phyloP scores from a whole-genome alignment of 1,140 invertebrate species.

The Ostrea denselamellosa region DNA sequence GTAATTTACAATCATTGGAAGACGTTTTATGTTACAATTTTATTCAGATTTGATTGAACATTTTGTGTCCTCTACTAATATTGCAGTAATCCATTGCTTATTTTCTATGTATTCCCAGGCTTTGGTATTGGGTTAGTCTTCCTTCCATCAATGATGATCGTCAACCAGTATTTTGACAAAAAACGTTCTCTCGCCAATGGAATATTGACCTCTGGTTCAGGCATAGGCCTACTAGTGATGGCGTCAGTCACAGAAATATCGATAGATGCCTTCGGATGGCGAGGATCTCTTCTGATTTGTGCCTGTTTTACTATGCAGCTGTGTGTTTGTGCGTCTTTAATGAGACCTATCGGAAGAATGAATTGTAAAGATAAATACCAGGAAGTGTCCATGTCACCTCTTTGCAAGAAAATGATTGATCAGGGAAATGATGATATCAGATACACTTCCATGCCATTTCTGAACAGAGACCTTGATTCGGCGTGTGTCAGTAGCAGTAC shows the following conservation, averaged over 20 bases:
- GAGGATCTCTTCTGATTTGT: slow-evolving; percentile 81
- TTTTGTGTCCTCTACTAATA: too few relatives aligned
- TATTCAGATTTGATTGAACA: too few relatives aligned
- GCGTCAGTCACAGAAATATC: slow-evolving; percentile 83
- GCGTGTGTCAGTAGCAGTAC: slow-evolving; percentile 7
- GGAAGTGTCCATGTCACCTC: neutral
- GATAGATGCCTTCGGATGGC: slow-evolving; percentile 85
- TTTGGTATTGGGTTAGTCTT: slow-evolving; percentile 96
- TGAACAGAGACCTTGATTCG: neutral
- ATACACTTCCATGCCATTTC: slow-evolving; percentile 1
- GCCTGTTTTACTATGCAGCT: slow-evolving; percentile 96
- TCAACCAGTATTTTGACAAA: slow-evolving; percentile 98
- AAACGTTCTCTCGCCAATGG: slow-evolving; percentile 97
- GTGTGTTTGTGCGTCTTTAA: slow-evolving; percentile 87
- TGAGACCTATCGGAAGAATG: slow-evolving; percentile 38
- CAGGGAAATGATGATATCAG: neutral
- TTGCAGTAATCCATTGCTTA: neutral
- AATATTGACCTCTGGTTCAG: slow-evolving; percentile 97
- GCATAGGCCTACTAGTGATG: slow-evolving; percentile 89
- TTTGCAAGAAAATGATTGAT: neutral
- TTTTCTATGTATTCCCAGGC: slow-evolving; percentile 47
- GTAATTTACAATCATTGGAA: slow-evolving; percentile 1
- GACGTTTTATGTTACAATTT: too few relatives aligned
- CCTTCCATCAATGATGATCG: slow-evolving; percentile 96
- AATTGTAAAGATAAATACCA: neutral